These are phyloP conservation scores for Syngnathus scovelli DNA, from an alignment of 2,113 vertebrate genomes.

Conservation along the genomic window DNA sequence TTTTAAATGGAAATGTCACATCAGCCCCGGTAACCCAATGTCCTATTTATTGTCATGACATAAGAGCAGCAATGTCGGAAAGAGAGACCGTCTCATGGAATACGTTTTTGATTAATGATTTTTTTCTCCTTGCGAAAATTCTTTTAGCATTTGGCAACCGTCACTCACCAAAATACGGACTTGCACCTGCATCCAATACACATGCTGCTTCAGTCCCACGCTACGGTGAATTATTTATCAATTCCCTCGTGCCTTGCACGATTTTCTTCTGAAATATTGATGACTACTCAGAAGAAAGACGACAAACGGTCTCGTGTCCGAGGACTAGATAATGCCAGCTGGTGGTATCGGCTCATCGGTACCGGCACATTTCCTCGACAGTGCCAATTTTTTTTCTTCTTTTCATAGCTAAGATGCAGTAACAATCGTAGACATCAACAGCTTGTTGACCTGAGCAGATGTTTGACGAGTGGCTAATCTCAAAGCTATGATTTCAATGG, in stretches of 20 bases:
- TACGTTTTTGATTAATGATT: background rate
- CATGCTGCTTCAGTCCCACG: conserved; percentile 33
- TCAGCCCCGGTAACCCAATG: background rate
- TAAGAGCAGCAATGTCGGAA: background rate
- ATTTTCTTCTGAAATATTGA: conserved; percentile 58
- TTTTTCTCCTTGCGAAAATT: background rate
- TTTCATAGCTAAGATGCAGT: background rate
- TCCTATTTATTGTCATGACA: conserved; percentile 3
- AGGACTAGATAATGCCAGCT: too few relatives aligned
- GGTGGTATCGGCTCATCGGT: too few relatives aligned
- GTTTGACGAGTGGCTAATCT: conserved; percentile 13
- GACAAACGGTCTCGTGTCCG: conserved; percentile 17
- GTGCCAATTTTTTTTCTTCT: background rate
- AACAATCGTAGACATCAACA: conserved; percentile 3
- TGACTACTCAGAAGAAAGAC: conserved; percentile 27
- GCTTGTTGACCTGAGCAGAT: conserved; percentile 26
- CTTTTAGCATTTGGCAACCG: background rate
- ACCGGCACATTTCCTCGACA: background rate
- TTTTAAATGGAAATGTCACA: conserved; percentile 2
- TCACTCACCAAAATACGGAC: background rate
- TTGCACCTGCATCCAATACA: conserved; percentile 15
- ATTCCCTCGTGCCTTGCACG: conserved; percentile 32
- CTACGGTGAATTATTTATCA: conserved; percentile 45
- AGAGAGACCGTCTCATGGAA: background rate
- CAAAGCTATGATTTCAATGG: conserved; percentile 17